phyloP scores from a whole-genome alignment of 2,888 invertebrate genomes.

The Leptopilina myrica region DNA sequence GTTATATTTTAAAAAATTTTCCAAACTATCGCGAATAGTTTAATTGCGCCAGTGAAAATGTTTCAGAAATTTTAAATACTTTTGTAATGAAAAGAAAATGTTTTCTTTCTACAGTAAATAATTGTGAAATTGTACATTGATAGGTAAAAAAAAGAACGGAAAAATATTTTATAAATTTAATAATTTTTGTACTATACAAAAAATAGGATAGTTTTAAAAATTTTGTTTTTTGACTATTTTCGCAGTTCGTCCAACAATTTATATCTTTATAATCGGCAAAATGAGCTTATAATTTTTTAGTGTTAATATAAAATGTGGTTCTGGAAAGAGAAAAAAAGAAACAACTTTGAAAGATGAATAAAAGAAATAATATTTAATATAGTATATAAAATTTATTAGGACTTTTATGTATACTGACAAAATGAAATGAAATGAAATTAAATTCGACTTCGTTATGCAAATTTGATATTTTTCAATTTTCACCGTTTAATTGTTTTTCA shows the following conservation, averaged over 20 bases:
- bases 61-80: too few species aligned
- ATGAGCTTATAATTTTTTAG: slow-evolving; percentile 42
- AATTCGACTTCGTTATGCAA: background rate
- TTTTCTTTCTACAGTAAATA: background rate
- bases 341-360: background rate
- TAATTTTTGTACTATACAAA: background rate
- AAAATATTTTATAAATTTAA: background rate
- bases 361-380: slow-evolving; percentile 41
- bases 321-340: background rate
- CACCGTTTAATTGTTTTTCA: slow-evolving; percentile 24
- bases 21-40: too few species aligned
- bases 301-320: background rate
- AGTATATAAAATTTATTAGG: slow-evolving; percentile 34
- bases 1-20: too few species aligned
- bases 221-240: slow-evolving; percentile 13
- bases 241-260: background rate
- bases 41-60: too few species aligned
- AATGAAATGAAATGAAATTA: background rate
- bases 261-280: slow-evolving; percentile 24
- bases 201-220: slow-evolving; percentile 19
- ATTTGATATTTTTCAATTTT: slow-evolving; percentile 1
- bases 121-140: slow-evolving; percentile 21
- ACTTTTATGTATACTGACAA: background rate
- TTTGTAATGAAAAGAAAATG: too few species aligned
- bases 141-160: background rate